These are phyloP conservation scores for Ochotona princeps DNA, from an alignment of 2,113 vertebrate genomes.

Conservation along the genomic window DNA sequence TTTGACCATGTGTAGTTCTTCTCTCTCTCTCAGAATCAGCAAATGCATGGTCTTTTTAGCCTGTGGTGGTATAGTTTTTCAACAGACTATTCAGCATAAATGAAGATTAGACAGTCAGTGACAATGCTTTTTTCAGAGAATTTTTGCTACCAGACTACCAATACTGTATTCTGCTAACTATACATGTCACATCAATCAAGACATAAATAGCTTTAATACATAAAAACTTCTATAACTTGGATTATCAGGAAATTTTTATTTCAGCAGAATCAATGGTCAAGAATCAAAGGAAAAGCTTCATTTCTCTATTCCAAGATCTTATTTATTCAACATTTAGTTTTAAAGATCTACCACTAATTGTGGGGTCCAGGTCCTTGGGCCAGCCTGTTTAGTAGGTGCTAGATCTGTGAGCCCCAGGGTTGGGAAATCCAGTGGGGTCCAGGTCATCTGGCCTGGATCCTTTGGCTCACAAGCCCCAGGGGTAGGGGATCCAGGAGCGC, in stretches of 20 bases:
- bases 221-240: constrained; percentile 14
- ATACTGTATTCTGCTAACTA: not conserved
- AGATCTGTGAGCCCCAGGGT: no score
- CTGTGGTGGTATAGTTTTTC: not conserved
- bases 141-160: not conserved
- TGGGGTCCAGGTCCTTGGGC: no score
- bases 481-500: no score
- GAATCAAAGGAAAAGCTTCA: not conserved
- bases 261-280: not conserved
- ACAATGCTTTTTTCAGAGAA: not conserved
- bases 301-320: not conserved
- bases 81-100: not conserved
- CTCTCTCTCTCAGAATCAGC: not conserved
- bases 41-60: not conserved
- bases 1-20: not conserved
- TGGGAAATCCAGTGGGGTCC: no score
- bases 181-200: not conserved
- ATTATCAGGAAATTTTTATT: not conserved
- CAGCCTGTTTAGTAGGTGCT: no score
- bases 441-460: no score
- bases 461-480: no score
- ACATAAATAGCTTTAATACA: not conserved
- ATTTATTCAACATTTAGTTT: not conserved
- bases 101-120: not conserved
- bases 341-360: not conserved